These are phyloP conservation scores for Platerodrilus igneus DNA, from an alignment of 2,888 invertebrate species.

Conservation along the genomic window DNA sequence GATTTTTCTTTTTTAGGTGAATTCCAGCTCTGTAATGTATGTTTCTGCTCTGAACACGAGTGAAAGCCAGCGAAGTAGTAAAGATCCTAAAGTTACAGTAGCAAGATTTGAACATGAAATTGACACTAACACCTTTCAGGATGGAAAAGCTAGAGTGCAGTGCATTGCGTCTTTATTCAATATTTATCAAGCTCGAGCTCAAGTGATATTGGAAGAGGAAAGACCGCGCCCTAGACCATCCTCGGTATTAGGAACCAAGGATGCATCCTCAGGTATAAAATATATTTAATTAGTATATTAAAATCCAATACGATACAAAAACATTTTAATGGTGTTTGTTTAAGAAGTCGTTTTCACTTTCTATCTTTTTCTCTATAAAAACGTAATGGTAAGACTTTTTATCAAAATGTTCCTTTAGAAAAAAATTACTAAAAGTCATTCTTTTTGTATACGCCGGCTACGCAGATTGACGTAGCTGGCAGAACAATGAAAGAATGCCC, in stretches of 20 bases:
- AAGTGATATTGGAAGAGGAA: constrained; percentile 66
- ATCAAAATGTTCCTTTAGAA: too few species aligned
- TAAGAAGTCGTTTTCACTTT: too few species aligned
- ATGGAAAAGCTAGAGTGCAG: constrained; percentile 60
- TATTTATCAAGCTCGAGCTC: constrained; percentile 60
- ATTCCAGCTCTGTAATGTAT: constrained; percentile 34
- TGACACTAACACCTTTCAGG: constrained; percentile 59
- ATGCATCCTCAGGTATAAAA: constrained; percentile 30
- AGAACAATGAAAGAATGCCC: too few species aligned
- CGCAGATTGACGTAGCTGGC: too few species aligned
- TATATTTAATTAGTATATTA: too few species aligned
- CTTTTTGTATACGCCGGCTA: too few species aligned
- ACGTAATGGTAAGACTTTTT: too few species aligned
- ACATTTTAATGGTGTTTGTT: too few species aligned
- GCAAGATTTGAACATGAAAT: constrained; percentile 58
- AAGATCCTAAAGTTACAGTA: constrained; percentile 36
- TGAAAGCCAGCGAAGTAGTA: constrained; percentile 30
- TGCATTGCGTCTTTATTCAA: constrained; percentile 66
- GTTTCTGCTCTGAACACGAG: constrained; percentile 30
- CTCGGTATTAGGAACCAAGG: constrained; percentile 62
- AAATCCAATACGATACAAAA: too few species aligned
- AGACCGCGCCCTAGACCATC: constrained; percentile 70
- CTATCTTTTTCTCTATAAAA: too few species aligned
- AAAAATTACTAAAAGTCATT: too few species aligned
- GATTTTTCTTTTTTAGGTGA: constrained; percentile 36